Percentiles rank a stretch among this genome's conserved stretches.
Evolutionary conservation across 1,140 invertebrate species (phyloP).

Genomic region (Armadillidium nasatum): DNA sequence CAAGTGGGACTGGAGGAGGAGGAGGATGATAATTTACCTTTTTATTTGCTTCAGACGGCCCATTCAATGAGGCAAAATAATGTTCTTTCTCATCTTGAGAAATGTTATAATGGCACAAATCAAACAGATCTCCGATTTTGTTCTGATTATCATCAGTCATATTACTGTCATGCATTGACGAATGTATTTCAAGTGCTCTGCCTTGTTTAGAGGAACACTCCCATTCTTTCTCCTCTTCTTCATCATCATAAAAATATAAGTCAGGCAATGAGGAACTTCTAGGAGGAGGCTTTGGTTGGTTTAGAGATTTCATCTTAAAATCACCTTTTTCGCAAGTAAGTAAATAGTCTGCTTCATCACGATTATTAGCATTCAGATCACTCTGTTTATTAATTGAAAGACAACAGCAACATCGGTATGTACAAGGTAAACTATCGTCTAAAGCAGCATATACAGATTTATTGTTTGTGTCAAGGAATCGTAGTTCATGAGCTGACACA

Average conservation of each 20-base stretch:
- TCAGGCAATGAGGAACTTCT: background rate
- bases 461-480: too few species aligned
- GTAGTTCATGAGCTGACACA: too few species aligned
- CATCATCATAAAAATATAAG: background rate
- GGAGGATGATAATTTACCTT: background rate
- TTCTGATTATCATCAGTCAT: background rate
- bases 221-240: too few species aligned
- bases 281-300: background rate
- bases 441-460: too few species aligned
- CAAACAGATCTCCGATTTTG: background rate
- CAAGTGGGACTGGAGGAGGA: constrained; percentile 16
- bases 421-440: too few species aligned
- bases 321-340: background rate
- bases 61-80: too few species aligned
- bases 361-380: background rate
- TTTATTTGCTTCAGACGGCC: background rate
- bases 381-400: background rate
- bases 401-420: background rate
- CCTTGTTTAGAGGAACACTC: background rate
- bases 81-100: too few species aligned
- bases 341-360: background rate
- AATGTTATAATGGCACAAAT: too few species aligned
- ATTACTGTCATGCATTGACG: background rate
- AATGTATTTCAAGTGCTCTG: too few species aligned
- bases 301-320: background rate